Evolutionary conservation across 2,888 invertebrate species (phyloP).

Genomic region (Cataglyphis rosenhaueri): DNA sequence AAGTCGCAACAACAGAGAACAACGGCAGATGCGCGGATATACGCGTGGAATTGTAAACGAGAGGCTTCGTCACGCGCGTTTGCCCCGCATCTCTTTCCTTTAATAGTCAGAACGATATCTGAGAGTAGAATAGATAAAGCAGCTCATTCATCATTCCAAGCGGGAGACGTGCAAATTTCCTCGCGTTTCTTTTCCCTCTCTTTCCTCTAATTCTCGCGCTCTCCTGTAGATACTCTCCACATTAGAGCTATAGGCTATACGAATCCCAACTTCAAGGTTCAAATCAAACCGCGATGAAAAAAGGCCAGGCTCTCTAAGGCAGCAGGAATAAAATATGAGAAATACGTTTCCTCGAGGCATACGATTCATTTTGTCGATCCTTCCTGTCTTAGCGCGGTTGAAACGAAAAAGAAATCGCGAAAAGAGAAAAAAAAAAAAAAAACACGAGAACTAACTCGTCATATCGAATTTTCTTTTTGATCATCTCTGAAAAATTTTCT

Average conservation of each 20-base stretch:
- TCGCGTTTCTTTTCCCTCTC: constrained; percentile 45
- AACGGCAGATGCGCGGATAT: constrained; percentile 4
- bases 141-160: constrained; percentile 59
- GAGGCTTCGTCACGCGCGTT: constrained; percentile 30
- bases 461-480: constrained; percentile 22
- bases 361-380: constrained; percentile 50
- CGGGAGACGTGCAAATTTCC: constrained; percentile 53
- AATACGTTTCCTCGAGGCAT: constrained; percentile 64
- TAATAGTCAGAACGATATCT: constrained; percentile 54
- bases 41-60: constrained; percentile 40
- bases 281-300: constrained; percentile 68
- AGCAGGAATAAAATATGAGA: constrained; percentile 71
- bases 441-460: constrained; percentile 53
- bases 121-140: constrained; percentile 56
- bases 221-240: constrained; percentile 30
- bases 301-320: constrained; percentile 39
- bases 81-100: constrained; percentile 33
- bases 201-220: constrained; percentile 49
- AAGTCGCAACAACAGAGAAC: constrained; percentile 30
- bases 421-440: constrained; percentile 30
- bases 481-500: constrained; percentile 18
- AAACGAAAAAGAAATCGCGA: constrained; percentile 22
- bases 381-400: constrained; percentile 12
- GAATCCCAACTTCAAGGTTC: constrained; percentile 40
- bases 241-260: constrained; percentile 26